phyloP scores from a whole-genome alignment of 2,113 vertebrate species.

The Gracilinanus agilis region DNA sequence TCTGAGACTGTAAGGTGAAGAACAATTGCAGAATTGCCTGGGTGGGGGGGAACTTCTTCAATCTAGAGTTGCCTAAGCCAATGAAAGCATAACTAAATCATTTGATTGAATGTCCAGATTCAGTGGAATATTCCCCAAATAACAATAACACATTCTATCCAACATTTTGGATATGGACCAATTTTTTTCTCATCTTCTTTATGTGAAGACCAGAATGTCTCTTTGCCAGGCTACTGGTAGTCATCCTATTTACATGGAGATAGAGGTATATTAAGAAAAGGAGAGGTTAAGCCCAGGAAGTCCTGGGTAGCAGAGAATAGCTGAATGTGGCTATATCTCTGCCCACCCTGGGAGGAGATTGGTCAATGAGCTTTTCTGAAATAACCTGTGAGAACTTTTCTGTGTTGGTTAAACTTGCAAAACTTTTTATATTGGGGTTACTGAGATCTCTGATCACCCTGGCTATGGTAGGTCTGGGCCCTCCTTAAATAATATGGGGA shows the following conservation, averaged over 20 bases:
- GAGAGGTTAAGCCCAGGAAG: background rate
- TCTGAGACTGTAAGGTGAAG: background rate
- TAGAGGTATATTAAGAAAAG: background rate
- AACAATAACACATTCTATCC: background rate
- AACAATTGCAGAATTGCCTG: background rate
- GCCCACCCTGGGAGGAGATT: background rate
- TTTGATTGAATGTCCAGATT: constrained; percentile 25
- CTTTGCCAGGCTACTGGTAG: background rate
- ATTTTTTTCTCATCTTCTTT: background rate
- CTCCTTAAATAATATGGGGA: background rate
- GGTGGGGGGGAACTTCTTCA: background rate
- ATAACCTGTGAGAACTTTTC: background rate
- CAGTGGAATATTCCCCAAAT: background rate
- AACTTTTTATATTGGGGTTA: background rate
- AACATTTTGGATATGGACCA: background rate
- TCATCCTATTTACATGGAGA: background rate
- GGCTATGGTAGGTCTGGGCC: background rate
- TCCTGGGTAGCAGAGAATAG: background rate
- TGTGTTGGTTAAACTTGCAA: background rate
- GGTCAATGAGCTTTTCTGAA: background rate
- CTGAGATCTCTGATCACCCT: background rate
- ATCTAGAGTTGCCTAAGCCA: background rate
- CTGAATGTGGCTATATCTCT: background rate
- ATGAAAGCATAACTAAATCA: background rate
- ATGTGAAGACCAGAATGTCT: background rate